Conservation (phyloP, 2,797 vertebrate species). For the Sebastes steindachneri region DNA sequence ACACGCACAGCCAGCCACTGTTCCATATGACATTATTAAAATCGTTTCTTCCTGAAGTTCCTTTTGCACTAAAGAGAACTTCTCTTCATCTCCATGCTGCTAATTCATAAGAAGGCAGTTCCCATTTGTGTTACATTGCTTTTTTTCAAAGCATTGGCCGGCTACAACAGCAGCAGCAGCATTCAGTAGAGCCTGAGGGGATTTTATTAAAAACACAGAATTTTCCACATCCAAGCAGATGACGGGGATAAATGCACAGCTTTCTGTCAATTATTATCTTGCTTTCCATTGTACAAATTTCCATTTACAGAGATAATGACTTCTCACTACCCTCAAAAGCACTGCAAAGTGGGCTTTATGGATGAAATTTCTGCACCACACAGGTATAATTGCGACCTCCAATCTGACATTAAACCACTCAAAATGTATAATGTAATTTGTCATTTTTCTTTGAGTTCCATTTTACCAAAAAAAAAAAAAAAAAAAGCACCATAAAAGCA, state of each 20-base stretch:
- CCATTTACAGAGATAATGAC: constrained; percentile 61
- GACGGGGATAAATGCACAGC: constrained; percentile 40
- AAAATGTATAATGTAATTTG: constrained; percentile 69
- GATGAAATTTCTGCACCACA: constrained; percentile 51
- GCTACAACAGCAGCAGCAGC: constrained; percentile 9
- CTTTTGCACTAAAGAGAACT: constrained; percentile 9
- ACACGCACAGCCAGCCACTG: neutral
- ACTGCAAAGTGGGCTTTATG: constrained; percentile 55
- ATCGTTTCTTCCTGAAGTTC: constrained; percentile 2
- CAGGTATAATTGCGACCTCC: constrained; percentile 59
- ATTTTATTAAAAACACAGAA: constrained; percentile 47
- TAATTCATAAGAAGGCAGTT: constrained; percentile 34
- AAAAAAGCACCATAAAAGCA: constrained; percentile 63
- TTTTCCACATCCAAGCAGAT: constrained; percentile 27
- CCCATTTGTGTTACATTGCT: constrained; percentile 25
- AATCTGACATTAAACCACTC: constrained; percentile 69
- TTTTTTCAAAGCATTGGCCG: constrained; percentile 14
- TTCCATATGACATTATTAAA: constrained; percentile 20
- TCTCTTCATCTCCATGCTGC: constrained; percentile 4
- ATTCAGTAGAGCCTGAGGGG: constrained; percentile 22
- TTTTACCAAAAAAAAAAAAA: constrained; percentile 67
- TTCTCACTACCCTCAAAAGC: constrained; percentile 39
- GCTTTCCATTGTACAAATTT: constrained; percentile 58
- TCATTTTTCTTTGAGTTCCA: constrained; percentile 65
- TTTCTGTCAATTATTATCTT: constrained; percentile 53